phyloP scores from a whole-genome alignment of 2,888 invertebrate genomes.

The Orthosia cruda region DNA sequence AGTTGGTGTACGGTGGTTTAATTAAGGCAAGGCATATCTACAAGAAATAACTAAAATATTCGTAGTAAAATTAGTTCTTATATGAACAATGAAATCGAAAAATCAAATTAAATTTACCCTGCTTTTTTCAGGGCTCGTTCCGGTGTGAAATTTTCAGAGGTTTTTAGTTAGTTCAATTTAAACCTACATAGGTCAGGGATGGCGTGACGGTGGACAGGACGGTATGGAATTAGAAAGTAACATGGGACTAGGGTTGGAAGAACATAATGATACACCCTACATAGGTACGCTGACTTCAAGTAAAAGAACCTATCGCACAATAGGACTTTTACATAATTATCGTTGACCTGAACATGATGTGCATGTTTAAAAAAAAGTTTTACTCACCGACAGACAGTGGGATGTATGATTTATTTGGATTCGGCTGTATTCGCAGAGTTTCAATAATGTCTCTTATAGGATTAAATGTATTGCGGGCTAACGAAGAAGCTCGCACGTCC shows the following conservation, averaged over 20 bases:
- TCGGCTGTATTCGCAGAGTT: conserved; percentile 96
- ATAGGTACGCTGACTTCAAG: neutral
- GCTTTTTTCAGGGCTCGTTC: neutral
- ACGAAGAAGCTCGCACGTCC: conserved; percentile 95
- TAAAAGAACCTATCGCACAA: neutral
- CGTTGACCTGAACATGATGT: neutral
- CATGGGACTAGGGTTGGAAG: no score
- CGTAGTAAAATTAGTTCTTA: neutral
- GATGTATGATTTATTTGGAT: conserved; percentile 98
- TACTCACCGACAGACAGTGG: conserved; percentile 97
- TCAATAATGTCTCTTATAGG: conserved; percentile 98
- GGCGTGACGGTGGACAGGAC: no score
- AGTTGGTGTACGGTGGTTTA: neutral
- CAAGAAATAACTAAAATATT: neutral
- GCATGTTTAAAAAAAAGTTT: conserved; percentile 5
- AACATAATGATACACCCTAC: neutral
- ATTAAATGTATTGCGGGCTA: conserved; percentile 96
- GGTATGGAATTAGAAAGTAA: no score
- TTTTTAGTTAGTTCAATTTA: neutral
- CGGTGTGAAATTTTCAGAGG: neutral
- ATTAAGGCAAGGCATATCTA: neutral
- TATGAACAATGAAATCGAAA: neutral
- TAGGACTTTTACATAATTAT: neutral
- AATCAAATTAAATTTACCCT: neutral
- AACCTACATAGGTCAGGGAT: neutral